Base-by-base conservation (phyloP, 2,113 vertebrate genomes). In the Paralichthys olivaceus region DNA sequence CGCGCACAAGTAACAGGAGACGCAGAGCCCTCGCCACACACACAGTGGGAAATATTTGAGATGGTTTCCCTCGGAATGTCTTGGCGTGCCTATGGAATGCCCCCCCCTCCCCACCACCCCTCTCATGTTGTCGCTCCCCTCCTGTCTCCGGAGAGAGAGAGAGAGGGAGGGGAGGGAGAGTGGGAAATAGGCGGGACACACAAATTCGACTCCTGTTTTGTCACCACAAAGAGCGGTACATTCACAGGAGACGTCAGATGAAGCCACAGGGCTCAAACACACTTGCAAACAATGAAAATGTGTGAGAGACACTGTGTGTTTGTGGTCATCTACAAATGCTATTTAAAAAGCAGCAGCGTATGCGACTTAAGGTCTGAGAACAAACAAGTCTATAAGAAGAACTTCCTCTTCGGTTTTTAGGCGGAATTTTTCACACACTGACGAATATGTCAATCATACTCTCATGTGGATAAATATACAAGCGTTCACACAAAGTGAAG, bases 51-150 rank as follows among this genome's bases (percentile, higher is more conserved):
- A 93, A 93, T 94, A 93, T 94, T 94, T 94, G 91, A 90, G 90
- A 95, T 95, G 91, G 92, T 94, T 95, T 94, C 89, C 91, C 91
- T 93, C 72, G 90, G 94, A 95, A 95, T 95, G 94, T 93, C 92
- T 94, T 94, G 93, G 93, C 91, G 72, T 91, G 91, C 90, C 87
- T 91, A 85, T 90, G 92, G 93, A 95, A 94, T 93, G 92, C 87
- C 87, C 77, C 67, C 29, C 77, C 58, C 47, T 26, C 60, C 49
- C 71, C 69, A 25, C 59, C 81, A 69, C 71, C 70, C 54, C 67
- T 66, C 58, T 72, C 81, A 81, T 56, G 29, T 79, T 56, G 76
- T 90, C 53, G 56, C 74, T 81, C 80, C 54, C 77, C 75, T 76
- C 56, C 81, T n/a, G 45, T 87, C 86, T 91, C 84, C 9, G 25